These are phyloP conservation scores for Troides aeacus DNA, from an alignment of 2,888 invertebrate genomes.

Conservation along the genomic window DNA sequence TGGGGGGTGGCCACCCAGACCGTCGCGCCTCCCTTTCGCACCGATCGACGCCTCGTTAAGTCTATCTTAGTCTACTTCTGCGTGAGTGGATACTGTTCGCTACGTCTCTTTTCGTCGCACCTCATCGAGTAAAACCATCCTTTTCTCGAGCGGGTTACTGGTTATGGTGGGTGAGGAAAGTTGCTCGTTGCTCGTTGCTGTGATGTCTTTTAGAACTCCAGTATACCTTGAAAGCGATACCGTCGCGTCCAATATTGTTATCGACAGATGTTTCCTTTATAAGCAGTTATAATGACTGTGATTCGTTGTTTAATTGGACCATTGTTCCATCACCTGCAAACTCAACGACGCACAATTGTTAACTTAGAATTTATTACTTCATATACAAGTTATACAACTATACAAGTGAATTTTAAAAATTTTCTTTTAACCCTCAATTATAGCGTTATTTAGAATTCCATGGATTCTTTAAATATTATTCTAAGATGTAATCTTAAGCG, in stretches of 20 bases:
- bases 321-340: conserved; percentile 39
- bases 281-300: conserved; percentile 29
- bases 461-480: conserved; percentile 7
- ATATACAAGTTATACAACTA: no score
- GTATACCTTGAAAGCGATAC: conserved; percentile 33
- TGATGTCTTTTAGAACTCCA: conserved; percentile 37
- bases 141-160: conserved; percentile 46
- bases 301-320: conserved; percentile 35
- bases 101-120: conserved; percentile 50
- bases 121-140: conserved; percentile 34
- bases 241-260: conserved; percentile 41
- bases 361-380: no score
- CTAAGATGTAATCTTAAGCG: conserved; percentile 25
- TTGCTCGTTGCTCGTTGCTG: conserved; percentile 54
- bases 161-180: conserved; percentile 69
- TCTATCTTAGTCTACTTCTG: conserved; percentile 58
- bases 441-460: background rate
- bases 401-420: no score
- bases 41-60: conserved; percentile 41
- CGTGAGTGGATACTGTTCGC: conserved; percentile 50
- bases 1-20: conserved; percentile 81
- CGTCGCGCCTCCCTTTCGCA: conserved; percentile 50
- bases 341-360: background rate
- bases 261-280: conserved; percentile 55
- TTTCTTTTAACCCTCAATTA: background rate